Evolutionary conservation across 2,113 vertebrate genomes (phyloP).

Genomic region (Sus scrofa): DNA sequence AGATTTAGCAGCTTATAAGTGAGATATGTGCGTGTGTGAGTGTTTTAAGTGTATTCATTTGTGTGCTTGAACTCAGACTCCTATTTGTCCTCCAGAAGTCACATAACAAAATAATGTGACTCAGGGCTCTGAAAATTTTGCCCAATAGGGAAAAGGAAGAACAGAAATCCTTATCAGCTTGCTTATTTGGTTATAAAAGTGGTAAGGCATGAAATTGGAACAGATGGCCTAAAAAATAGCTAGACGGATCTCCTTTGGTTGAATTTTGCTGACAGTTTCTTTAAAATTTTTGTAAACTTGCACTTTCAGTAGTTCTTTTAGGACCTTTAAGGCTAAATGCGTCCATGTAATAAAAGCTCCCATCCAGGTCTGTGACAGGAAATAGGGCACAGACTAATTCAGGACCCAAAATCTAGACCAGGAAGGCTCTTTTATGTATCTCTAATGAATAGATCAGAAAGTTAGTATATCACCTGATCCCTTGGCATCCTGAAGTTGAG

Average conservation of each 20-base stretch:
- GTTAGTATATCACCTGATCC: not conserved
- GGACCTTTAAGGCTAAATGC: not conserved
- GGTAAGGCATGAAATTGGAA: constrained; percentile 68
- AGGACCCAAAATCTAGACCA: not conserved
- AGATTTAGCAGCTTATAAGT: constrained; percentile 44
- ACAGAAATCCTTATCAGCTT: constrained; percentile 32
- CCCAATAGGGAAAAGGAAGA: not conserved
- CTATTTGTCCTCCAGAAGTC: not conserved
- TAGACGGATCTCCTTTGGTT: not conserved
- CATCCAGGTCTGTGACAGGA: not conserved
- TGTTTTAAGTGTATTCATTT: not conserved
- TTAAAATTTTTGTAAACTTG: constrained; percentile 29
- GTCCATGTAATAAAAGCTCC: not conserved
- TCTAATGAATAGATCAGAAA: constrained; percentile 1
- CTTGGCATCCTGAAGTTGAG: not conserved
- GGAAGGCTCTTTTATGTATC: not conserved
- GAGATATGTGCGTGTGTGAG: not conserved
- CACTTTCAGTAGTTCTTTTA: not conserved
- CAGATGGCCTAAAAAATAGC: constrained; percentile 62
- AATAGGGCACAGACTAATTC: not conserved
- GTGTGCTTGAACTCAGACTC: constrained; percentile 4
- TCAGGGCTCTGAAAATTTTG: constrained; percentile 27
- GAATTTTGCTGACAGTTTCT: constrained; percentile 49
- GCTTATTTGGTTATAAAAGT: constrained; percentile 63
- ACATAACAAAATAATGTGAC: not conserved